Evolutionary conservation across 2,113 vertebrate species (phyloP), one percentile per base, ranked within the genome.

Genomic region (Asarcornis scutulata): DNA sequence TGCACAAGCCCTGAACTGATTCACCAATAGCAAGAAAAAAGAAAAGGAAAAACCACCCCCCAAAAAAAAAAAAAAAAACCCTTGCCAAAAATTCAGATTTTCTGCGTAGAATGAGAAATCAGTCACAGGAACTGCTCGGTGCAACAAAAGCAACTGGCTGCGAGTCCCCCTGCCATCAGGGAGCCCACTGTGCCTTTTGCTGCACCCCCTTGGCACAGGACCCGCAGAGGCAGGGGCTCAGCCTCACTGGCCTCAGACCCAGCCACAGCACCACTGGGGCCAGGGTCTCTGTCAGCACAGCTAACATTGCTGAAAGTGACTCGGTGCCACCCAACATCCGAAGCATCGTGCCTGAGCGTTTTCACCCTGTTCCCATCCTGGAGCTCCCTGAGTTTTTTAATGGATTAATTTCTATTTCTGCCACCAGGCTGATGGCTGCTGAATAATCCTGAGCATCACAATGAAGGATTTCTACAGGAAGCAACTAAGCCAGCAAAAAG

Each of bases 241-340:
- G 11, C 42, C 11, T 42, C 26, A 13, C 27, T 10, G 1, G 13
- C 4, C 7, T 2, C 2, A 8, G 29, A 52, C 0, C 4, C 4
- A 44, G 34, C 7, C 22, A 2, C 0, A 56, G 62, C 42, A 75
- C 8, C 5, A 0, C 15, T 12, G 53, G 89, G 72, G 44, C 58
- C 85, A 72, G 48, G 17, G 53, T 20, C 67, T 23, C 63, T 0
- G 0, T 58, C 64, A 66, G 25, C 50, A 79, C 17, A 12, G 10
- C 69, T 7, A 1, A 6, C 1, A 6, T 3, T 66, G 53, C 75
- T 88, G 67, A 31, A 91, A 91, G 64, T 3, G 14, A 72, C 40
- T 56, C 1, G 0, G 44, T 68, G 53, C 42, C 0, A 0, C 48
- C n/a, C n/a, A n/a, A n/a, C n/a, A n/a, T n/a, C n/a, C n/a, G n/a